phyloP scores from a whole-genome alignment of 2,113 vertebrate genomes.

The Zosterops pallidus region DNA sequence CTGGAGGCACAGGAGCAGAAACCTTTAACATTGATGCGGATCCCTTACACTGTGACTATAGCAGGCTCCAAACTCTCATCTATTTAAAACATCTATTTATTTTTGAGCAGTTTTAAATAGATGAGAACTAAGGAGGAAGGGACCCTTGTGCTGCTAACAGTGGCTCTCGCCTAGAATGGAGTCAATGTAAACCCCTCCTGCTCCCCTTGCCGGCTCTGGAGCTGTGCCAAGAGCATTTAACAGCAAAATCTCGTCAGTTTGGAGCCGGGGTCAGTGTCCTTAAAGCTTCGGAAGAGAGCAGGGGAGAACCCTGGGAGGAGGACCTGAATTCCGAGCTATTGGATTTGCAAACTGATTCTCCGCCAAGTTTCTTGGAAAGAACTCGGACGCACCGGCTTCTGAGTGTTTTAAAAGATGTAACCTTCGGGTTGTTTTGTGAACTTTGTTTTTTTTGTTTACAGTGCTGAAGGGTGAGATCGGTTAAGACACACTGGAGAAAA shows the following conservation, averaged over 20 bases:
- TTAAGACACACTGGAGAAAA: background rate
- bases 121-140: constrained; percentile 20
- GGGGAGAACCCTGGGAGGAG: background rate
- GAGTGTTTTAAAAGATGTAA: constrained; percentile 34
- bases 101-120: constrained; percentile 64
- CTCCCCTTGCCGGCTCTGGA: background rate
- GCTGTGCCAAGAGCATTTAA: background rate
- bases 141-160: background rate
- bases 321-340: background rate
- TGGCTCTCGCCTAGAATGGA: background rate
- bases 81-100: constrained; percentile 66
- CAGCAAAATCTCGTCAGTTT: constrained; percentile 15
- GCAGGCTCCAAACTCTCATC: constrained; percentile 14
- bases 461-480: background rate
- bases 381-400: background rate
- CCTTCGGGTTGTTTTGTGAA: background rate
- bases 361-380: constrained; percentile 9
- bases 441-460: background rate
- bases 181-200: constrained; percentile 27
- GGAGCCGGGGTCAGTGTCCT: constrained; percentile 38
- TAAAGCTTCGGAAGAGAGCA: constrained; percentile 17
- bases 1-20: background rate
- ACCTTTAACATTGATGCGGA: background rate
- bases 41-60: background rate
- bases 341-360: constrained; percentile 2